A percentile compares a stretch with the other conserved stretches of the same genome.
phyloP scores from a whole-genome alignment of 2,797 vertebrate species.

The Oreochromis mossambicus region DNA sequence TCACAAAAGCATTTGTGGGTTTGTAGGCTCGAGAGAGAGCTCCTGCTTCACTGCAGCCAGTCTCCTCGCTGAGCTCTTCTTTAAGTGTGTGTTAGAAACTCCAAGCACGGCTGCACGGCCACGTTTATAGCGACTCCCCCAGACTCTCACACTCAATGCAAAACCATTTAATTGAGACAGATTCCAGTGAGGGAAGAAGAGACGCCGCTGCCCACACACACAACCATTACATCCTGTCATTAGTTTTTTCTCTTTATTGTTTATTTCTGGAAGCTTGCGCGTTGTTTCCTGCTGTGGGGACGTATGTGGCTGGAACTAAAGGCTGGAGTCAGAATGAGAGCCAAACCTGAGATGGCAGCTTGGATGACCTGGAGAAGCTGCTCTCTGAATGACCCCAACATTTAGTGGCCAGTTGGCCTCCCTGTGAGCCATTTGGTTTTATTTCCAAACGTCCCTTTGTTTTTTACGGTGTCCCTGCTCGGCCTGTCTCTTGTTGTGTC shows the following conservation, averaged over 20 bases:
- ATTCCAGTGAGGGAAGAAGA: slow-evolving; percentile 63
- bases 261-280: slow-evolving; percentile 9
- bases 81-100: not conserved
- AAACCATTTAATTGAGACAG: slow-evolving; percentile 66
- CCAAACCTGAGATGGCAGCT: not conserved
- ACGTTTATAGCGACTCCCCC: slow-evolving; percentile 45
- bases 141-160: slow-evolving; percentile 45
- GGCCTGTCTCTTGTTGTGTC: slow-evolving; percentile 34
- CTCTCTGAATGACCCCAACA: slow-evolving; percentile 55
- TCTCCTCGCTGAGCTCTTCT: not conserved
- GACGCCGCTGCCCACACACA: slow-evolving; percentile 28
- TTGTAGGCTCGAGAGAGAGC: not conserved
- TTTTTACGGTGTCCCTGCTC: slow-evolving; percentile 44
- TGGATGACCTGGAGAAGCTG: slow-evolving; percentile 40
- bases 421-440: slow-evolving; percentile 42
- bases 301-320: not conserved
- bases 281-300: not conserved
- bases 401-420: slow-evolving; percentile 51
- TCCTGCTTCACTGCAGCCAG: not conserved
- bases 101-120: not conserved
- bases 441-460: slow-evolving; percentile 27
- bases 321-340: not conserved
- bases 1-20: not conserved
- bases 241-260: slow-evolving; percentile 6
- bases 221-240: slow-evolving; percentile 55